These are phyloP conservation scores for Eubucco bourcierii DNA, from an alignment of 2,113 vertebrate species.

Conservation along the genomic window DNA sequence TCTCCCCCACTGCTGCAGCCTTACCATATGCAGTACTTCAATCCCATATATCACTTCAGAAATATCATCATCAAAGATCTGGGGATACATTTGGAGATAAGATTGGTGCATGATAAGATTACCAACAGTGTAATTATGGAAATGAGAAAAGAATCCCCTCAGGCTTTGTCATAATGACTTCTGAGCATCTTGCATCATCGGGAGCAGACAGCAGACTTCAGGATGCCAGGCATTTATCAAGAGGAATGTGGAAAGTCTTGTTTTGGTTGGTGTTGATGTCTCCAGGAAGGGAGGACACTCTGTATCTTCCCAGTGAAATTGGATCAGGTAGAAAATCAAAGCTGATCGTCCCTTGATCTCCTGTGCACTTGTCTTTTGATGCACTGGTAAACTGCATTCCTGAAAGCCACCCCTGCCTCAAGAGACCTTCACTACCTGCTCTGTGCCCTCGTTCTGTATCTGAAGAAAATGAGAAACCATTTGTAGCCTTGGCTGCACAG, in stretches of 20 bases:
- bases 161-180: slow-evolving; percentile 48
- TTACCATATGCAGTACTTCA: background rate
- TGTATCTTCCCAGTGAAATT: slow-evolving; percentile 33
- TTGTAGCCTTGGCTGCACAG: background rate
- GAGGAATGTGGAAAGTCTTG: slow-evolving; percentile 66
- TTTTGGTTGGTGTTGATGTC: background rate
- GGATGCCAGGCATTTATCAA: slow-evolving; percentile 24
- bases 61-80: slow-evolving; percentile 6
- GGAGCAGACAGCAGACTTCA: slow-evolving; percentile 31
- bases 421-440: background rate
- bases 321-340: slow-evolving; percentile 36
- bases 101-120: slow-evolving; percentile 36
- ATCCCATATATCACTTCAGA: slow-evolving; percentile 29
- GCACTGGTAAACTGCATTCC: background rate
- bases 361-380: background rate
- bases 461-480: background rate
- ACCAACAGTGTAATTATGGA: slow-evolving; percentile 51
- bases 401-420: background rate
- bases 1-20: background rate
- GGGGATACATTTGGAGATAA: slow-evolving; percentile 39
- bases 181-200: slow-evolving; percentile 53
- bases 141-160: slow-evolving; percentile 48
- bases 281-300: slow-evolving; percentile 15
- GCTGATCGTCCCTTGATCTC: slow-evolving; percentile 9
- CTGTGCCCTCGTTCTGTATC: background rate